These are phyloP conservation scores for Carcina quercana DNA, from an alignment of 2,888 invertebrate genomes.

Conservation along the genomic window DNA sequence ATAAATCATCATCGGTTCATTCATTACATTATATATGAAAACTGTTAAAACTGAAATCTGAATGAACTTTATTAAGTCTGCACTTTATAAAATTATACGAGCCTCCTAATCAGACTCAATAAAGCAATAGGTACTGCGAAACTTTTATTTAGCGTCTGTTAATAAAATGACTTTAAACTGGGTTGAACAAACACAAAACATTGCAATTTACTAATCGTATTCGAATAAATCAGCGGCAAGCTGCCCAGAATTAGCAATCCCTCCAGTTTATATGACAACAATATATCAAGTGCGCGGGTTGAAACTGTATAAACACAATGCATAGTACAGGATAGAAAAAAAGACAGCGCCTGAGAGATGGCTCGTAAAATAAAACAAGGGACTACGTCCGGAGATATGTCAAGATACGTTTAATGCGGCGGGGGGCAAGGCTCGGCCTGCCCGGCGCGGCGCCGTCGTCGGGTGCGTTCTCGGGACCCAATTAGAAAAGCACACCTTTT, in stretches of 20 bases:
- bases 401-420: conserved; percentile 69
- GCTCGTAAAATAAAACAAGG: conserved; percentile 73
- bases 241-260: conserved; percentile 43
- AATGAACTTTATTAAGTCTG: no score
- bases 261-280: conserved; percentile 43
- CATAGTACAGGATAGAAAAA: conserved; percentile 56
- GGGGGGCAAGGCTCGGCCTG: conserved; percentile 51
- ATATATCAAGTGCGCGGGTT: conserved; percentile 57
- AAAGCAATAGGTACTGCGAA: conserved; percentile 15
- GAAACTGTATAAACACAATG: conserved; percentile 55
- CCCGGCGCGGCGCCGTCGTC: conserved; percentile 48
- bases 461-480: conserved; percentile 56
- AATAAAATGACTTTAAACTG: no score
- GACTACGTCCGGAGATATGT: conserved; percentile 69
- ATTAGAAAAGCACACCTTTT: conserved; percentile 74
- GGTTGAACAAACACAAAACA: conserved; percentile 11
- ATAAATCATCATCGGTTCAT: no score
- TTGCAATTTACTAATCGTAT: conserved; percentile 23
- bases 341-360: conserved; percentile 50
- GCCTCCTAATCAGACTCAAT: no score
- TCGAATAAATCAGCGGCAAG: conserved; percentile 28
- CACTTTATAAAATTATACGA: conserved; percentile 3
- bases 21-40: no score
- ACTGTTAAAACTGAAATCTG: no score
- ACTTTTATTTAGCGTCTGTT: no score